A percentile compares a stretch with the other conserved stretches of the same genome.
Conservation (phyloP, 2,113 vertebrate genomes). For the Hippocampus zosterae region DNA sequence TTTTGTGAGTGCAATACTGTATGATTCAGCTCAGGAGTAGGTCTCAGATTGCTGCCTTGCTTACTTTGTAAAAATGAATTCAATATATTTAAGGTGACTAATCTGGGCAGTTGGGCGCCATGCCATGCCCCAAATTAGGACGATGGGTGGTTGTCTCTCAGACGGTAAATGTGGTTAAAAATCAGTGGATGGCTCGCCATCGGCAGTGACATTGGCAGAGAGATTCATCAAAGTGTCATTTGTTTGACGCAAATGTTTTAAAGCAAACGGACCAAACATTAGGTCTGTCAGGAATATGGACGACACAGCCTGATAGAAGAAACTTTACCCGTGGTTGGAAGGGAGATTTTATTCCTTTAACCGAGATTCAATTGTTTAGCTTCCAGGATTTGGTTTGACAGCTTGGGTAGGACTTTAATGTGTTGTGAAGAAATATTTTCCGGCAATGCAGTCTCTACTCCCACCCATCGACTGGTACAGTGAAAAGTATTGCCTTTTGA, state of each 20-base stretch:
- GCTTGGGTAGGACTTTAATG: not conserved
- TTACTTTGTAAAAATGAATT: slow-evolving; percentile 55
- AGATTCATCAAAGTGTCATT: slow-evolving; percentile 58
- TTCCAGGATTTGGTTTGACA: slow-evolving; percentile 9
- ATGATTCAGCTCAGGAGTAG: slow-evolving; percentile 47
- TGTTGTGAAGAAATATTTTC: not conserved
- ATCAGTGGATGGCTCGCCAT: slow-evolving; percentile 46
- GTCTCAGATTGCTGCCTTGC: slow-evolving; percentile 46
- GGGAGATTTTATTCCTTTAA: slow-evolving; percentile 25
- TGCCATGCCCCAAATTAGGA: slow-evolving; percentile 68
- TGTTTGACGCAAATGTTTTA: slow-evolving; percentile 59
- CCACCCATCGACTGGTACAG: not conserved
- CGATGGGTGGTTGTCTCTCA: slow-evolving; percentile 59
- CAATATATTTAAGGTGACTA: slow-evolving; percentile 59
- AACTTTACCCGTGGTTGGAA: slow-evolving; percentile 1
- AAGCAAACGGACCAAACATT: slow-evolving; percentile 55
- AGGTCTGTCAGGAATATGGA: slow-evolving; percentile 47
- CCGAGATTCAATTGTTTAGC: slow-evolving; percentile 19
- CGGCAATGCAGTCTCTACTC: not conserved
- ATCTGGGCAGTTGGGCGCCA: slow-evolving; percentile 51
- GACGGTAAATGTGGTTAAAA: slow-evolving; percentile 47
- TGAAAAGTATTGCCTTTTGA: not conserved
- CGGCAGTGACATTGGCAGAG: slow-evolving; percentile 48
- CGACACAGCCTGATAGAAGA: slow-evolving; percentile 30
- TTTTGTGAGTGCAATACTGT: slow-evolving; percentile 59